Base-by-base conservation (phyloP, 2,113 vertebrate genomes). In the Ceratotherium simum region DNA sequence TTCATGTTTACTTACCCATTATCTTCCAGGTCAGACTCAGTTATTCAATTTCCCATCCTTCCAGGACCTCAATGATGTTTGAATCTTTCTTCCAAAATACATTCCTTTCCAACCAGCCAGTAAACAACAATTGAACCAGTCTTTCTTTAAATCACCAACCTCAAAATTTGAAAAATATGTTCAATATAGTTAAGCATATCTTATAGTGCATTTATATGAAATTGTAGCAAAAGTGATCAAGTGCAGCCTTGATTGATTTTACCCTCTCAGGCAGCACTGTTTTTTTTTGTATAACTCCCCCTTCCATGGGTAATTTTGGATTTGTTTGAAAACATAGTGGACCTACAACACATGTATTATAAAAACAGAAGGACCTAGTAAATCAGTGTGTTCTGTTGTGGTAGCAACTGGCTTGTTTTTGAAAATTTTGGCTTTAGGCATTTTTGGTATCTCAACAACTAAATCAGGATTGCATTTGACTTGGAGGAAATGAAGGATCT, bases 131-230 rank as follows among this genome's bases (percentile, higher is more conserved):
- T 54, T 69, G 69, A 87, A 91, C 21, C 60, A 69, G 51, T 58
- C 33, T 80, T 93, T 80, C 27, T 80, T 95, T 48, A 91, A 90
- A 85, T 76, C 65, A 46, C 42, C 62, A 78, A 92, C 20, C 20
- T 89, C 39, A 85, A 69, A 84, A 81, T 92, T 90, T 85, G 54
- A 94, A 95, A 94, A 96, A 60, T 81, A 76, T 76, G 27, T 84
- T 94, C 20, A 91, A 4, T 64, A 60, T 84, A 85, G 33, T 65
- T 82, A 81, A 78, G n/a, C 33, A 87, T 73, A 86, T 96, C 27
- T 92, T 70, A n/a, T 62, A 73, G 62, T 72, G 13, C 20, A 79
- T 89, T 92, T 94, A 65, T 94, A n/a, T 72, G 64, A 93, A 70
- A 87, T 83, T 73, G 78, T 36, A 85, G 31, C 16, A 75, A 67